Evolutionary conservation across 2,797 vertebrate species (phyloP).

Genomic region (Parauchenoglanis ngamensis): DNA sequence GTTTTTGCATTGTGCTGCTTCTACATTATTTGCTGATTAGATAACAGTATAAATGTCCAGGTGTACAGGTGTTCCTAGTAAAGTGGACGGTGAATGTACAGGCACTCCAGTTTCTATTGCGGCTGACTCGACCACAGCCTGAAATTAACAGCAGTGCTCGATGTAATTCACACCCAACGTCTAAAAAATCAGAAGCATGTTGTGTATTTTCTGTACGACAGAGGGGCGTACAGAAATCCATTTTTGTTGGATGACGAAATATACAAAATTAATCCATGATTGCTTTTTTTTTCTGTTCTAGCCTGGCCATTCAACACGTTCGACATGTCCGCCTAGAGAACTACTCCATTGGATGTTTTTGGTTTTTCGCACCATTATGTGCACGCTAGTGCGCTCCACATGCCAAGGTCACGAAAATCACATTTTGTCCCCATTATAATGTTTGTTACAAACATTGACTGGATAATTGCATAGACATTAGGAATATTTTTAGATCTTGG

Average conservation of each 20-base stretch:
- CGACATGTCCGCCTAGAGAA: not conserved
- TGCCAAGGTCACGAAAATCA: not conserved
- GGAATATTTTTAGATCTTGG: not conserved
- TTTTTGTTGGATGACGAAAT: not conserved
- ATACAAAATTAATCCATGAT: not conserved
- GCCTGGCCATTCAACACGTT: not conserved
- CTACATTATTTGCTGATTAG: not conserved
- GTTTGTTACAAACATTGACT: not conserved
- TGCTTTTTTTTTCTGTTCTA: too few species aligned
- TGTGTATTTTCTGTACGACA: not conserved
- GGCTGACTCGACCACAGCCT: not conserved
- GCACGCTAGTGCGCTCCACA: not conserved
- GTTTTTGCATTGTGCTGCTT: not conserved
- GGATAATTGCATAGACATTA: not conserved
- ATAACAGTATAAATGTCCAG: not conserved
- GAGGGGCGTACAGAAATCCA: too few species aligned
- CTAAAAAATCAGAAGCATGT: not conserved
- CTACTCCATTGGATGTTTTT: not conserved
- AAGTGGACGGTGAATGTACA: not conserved
- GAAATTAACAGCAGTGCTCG: not conserved
- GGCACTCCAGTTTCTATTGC: not conserved
- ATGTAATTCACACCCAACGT: not conserved
- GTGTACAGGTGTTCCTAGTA: not conserved
- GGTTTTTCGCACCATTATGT: not conserved
- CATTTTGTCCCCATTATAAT: not conserved